Evolutionary conservation across 2,797 vertebrate genomes (phyloP).

Genomic region (Epinephelus awoara): DNA sequence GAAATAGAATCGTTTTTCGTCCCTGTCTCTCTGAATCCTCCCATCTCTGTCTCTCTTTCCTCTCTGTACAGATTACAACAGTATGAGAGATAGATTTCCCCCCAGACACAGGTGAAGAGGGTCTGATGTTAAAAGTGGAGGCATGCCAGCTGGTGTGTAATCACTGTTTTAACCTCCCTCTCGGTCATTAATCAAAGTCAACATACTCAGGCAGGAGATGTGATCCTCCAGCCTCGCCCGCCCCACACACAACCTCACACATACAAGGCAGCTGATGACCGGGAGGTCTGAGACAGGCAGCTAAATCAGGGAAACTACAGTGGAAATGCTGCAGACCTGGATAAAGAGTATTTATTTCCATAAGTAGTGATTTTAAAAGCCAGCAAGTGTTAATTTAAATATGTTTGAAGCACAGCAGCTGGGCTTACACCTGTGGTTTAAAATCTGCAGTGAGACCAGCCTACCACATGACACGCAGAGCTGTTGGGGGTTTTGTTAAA

Average conservation of each 20-base stretch:
- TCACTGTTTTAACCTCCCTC: conserved; percentile 79
- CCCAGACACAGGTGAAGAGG: conserved; percentile 63
- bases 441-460: conserved; percentile 20
- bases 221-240: conserved; percentile 48
- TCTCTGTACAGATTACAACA: conserved; percentile 37
- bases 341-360: conserved; percentile 62
- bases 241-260: conserved; percentile 12
- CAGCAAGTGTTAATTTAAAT: conserved; percentile 46
- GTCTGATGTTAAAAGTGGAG: conserved; percentile 64
- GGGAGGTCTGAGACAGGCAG: conserved; percentile 43
- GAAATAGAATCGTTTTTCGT: background rate
- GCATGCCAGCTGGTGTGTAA: conserved; percentile 73
- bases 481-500: no score
- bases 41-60: conserved; percentile 12
- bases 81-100: conserved; percentile 48
- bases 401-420: conserved; percentile 27
- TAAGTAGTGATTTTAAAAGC: conserved; percentile 50
- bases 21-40: conserved; percentile 2
- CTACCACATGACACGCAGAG: background rate
- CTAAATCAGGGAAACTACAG: conserved; percentile 49
- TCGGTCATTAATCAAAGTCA: conserved; percentile 79
- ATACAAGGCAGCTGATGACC: background rate
- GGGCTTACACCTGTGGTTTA: conserved; percentile 31
- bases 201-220: conserved; percentile 45
- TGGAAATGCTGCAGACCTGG: conserved; percentile 33